Percentiles rank a stretch among this genome's conserved stretches.
Conservation (phyloP, 1,140 invertebrate genomes). For the Leptoteleia sp. region DNA sequence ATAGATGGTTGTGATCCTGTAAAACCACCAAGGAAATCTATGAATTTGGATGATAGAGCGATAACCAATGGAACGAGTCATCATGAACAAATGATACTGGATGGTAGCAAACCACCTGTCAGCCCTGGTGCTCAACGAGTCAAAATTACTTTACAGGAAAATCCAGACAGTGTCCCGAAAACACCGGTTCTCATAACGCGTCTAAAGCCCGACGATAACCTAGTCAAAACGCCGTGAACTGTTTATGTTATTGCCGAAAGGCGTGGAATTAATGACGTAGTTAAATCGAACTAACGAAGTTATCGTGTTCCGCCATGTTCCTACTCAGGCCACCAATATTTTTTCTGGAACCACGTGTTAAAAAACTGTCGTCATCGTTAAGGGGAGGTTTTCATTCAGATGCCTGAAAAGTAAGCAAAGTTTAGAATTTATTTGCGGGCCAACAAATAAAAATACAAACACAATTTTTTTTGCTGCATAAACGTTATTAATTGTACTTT, state of each 20-base stretch:
- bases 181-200: slow-evolving; percentile 79
- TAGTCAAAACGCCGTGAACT: slow-evolving; percentile 76
- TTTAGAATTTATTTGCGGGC: no score
- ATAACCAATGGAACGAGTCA: slow-evolving; percentile 60
- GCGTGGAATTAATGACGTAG: slow-evolving; percentile 5
- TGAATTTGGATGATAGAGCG: slow-evolving; percentile 60
- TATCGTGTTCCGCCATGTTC: slow-evolving; percentile 58
- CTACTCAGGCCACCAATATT: slow-evolving; percentile 53
- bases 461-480: no score
- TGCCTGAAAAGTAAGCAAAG: no score
- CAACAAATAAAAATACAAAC: no score
- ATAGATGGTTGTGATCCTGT: slow-evolving; percentile 69
- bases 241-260: neutral
- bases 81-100: slow-evolving; percentile 44
- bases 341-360: slow-evolving; percentile 12
- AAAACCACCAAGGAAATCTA: slow-evolving; percentile 74
- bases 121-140: slow-evolving; percentile 78
- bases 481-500: no score
- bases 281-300: slow-evolving; percentile 29
- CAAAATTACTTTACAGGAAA: slow-evolving; percentile 79
- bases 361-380: slow-evolving; percentile 1
- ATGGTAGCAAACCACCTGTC: slow-evolving; percentile 62
- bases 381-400: no score
- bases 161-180: slow-evolving; percentile 79
- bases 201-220: slow-evolving; percentile 75